These are phyloP conservation scores for Pelvicachromis taeniatus DNA, from an alignment of 2,113 vertebrate species.

Conservation along the genomic window DNA sequence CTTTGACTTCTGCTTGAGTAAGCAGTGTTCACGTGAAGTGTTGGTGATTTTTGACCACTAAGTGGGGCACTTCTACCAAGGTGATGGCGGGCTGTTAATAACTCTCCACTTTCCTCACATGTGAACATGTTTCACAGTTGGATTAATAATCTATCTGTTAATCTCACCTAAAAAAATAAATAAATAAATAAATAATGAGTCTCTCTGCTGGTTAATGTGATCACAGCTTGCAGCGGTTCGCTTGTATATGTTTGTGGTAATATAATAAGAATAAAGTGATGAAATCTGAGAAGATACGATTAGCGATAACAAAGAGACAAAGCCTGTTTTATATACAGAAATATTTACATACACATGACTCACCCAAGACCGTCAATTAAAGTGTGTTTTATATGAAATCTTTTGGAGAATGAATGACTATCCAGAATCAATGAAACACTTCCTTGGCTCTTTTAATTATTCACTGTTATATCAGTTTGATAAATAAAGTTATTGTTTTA, in stretches of 20 bases:
- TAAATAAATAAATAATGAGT: background rate
- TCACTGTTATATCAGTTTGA: background rate
- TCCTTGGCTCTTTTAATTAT: background rate
- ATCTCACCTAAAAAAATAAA: background rate
- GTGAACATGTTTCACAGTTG: background rate
- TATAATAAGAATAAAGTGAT: background rate
- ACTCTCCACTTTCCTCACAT: background rate
- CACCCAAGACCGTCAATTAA: background rate
- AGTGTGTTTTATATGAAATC: background rate
- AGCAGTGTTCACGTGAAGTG: background rate
- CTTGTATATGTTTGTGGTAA: background rate
- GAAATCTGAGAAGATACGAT: background rate
- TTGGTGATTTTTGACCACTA: background rate
- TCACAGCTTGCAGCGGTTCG: background rate
- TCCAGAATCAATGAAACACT: background rate
- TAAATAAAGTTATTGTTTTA: background rate
- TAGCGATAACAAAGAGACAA: background rate
- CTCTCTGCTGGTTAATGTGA: background rate
- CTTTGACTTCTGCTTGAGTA: background rate
- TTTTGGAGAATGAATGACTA: background rate
- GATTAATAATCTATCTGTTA: background rate
- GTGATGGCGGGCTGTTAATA: background rate
- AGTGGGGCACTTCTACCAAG: conserved; percentile 9
- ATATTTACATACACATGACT: background rate
- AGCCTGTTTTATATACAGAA: background rate